Evolutionary conservation across 2,797 vertebrate species (phyloP).

Genomic region (Poeciliopsis presidionis): DNA sequence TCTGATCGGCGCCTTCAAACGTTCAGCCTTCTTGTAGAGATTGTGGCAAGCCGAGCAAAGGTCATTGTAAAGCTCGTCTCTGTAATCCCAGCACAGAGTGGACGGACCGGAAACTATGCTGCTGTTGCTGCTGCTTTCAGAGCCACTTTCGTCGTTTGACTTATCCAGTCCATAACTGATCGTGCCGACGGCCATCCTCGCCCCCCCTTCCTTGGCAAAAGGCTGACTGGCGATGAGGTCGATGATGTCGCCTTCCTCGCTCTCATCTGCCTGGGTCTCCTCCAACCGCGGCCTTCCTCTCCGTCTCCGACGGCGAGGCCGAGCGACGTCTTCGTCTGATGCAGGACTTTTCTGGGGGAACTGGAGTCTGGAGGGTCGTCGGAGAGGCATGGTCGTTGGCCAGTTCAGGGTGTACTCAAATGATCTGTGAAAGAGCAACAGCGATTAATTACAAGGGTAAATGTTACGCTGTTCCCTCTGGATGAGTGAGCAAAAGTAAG

Average conservation of each 20-base stretch:
- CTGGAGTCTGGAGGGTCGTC: slow-evolving; percentile 25
- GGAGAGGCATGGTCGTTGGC: slow-evolving; percentile 41
- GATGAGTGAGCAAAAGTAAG: not conserved
- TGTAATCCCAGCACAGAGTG: accelerated
- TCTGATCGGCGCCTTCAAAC: slow-evolving; percentile 27
- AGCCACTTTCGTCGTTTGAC: slow-evolving; percentile 25
- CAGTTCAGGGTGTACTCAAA: slow-evolving; percentile 48
- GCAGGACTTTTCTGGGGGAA: slow-evolving; percentile 6
- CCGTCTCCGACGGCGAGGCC: not conserved
- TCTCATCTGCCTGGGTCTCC: not conserved
- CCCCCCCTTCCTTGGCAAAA: not conserved
- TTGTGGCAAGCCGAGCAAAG: slow-evolving; percentile 58
- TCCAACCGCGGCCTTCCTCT: not conserved
- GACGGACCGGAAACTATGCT: slow-evolving; percentile 66
- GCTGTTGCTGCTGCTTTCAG: slow-evolving; percentile 46
- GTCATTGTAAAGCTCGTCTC: not conserved
- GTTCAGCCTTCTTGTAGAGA: slow-evolving; percentile 52
- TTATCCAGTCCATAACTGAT: slow-evolving; percentile 23
- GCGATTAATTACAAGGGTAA: not conserved
- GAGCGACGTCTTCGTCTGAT: slow-evolving; percentile 8
- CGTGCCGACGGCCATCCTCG: not conserved
- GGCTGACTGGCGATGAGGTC: slow-evolving; percentile 12
- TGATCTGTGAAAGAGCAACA: slow-evolving; percentile 46
- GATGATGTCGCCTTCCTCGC: slow-evolving; percentile 15
- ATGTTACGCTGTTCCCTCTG: not conserved